Base-by-base conservation (phyloP, 1,140 invertebrate genomes). In the Melitaea cinxia region DNA sequence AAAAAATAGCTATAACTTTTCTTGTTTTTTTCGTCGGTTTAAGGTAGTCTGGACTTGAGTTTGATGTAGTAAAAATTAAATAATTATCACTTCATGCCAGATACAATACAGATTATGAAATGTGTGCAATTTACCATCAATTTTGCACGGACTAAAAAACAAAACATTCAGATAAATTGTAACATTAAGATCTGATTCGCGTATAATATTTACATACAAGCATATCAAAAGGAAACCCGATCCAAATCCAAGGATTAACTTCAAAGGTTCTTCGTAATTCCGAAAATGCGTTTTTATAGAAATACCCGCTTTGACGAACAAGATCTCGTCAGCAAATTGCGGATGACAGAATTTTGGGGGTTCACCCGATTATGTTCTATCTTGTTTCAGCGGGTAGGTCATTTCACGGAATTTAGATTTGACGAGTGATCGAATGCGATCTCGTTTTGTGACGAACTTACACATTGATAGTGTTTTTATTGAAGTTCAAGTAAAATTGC, bases 201-300 rank as follows among this genome's bases (percentile, higher is more conserved):
- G 45, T 49, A 73, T 70, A 74, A 70, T 71, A 63, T 82, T 74
- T 78, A 77, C 74, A 78, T 77, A 77, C 71, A 76, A 76, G 69
- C 72, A 66, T 10, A 56, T 55, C 49, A 67, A 71, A 70, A 72
- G 54, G 63, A 65, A 70, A 58, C n/a, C 53, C 42, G 69, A 73
- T 75, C 75, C 72, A 79, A 83, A 86, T 83, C 80, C 77, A 75
- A 23, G 82, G 85, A 88, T 88, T 88, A 88, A 82, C 76, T 73
- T 86, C 83, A 88, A 86, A 88, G 83, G 82, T 54, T 54, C 73
- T 74, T 53, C 68, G 78, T 76, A 78, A 85, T 85, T 85, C 75
- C 55, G 79, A 83, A 86, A 88, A 85, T 86, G 81, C 81, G 81
- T 86, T 85, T 86, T 88, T 85, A 85, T 80, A 85, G 72, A 82